These are phyloP conservation scores for Drosophila biarmipes DNA, from an alignment of 1,140 invertebrate species.

Conservation along the genomic window DNA sequence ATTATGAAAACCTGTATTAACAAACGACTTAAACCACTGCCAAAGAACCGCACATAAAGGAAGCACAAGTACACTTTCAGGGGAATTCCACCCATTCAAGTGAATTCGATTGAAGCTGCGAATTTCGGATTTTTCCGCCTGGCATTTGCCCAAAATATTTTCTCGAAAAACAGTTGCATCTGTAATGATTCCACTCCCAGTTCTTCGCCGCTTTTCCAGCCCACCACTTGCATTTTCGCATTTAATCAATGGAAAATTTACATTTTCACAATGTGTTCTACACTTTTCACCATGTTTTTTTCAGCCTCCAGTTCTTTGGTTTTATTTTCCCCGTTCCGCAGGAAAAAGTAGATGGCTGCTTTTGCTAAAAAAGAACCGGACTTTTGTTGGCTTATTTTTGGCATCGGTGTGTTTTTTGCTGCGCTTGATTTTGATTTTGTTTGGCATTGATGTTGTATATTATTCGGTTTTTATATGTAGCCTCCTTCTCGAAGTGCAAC, in stretches of 20 bases:
- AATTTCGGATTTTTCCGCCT: slow-evolving; percentile 15
- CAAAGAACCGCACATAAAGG: background rate
- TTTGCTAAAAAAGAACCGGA: slow-evolving; percentile 62
- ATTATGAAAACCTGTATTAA: no score
- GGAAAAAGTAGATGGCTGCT: slow-evolving; percentile 3
- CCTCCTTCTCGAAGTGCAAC: background rate
- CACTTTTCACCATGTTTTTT: slow-evolving; percentile 65
- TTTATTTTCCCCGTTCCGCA: slow-evolving; percentile 5
- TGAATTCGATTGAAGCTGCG: slow-evolving; percentile 14
- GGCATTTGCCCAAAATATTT: slow-evolving; percentile 30
- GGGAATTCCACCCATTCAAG: background rate
- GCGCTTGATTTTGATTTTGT: slow-evolving; percentile 11
- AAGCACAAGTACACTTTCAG: background rate
- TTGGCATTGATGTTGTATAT: slow-evolving; percentile 7
- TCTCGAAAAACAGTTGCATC: slow-evolving; percentile 23
- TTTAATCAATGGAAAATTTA: slow-evolving; percentile 73
- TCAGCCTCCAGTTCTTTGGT: background rate
- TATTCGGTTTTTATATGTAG: background rate
- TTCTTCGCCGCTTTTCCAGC: background rate
- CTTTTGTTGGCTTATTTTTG: slow-evolving; percentile 45
- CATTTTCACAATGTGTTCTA: slow-evolving; percentile 79
- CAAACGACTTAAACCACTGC: background rate
- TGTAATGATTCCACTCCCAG: slow-evolving; percentile 19
- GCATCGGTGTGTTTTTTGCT: slow-evolving; percentile 13
- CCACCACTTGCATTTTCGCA: slow-evolving; percentile 46